Evolutionary conservation across 2,797 vertebrate genomes (phyloP).

Genomic region (Benthosema pterotum): DNA sequence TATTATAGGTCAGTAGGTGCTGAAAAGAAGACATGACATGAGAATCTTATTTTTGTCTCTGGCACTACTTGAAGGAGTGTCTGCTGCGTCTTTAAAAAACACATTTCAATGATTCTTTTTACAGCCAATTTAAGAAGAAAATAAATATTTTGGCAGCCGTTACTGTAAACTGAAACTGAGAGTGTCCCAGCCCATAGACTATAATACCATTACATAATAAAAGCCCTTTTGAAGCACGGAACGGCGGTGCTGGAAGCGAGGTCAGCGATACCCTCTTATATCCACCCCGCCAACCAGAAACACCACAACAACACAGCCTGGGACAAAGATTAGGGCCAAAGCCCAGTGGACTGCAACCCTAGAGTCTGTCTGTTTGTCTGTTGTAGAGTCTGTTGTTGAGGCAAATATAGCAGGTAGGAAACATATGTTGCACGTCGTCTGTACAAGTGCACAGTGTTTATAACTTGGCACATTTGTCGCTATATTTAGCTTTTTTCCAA

Average conservation of each 20-base stretch:
- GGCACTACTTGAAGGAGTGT: neutral
- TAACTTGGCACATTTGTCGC: too few species aligned
- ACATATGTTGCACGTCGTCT: too few species aligned
- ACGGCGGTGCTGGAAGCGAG: neutral
- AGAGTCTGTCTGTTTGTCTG: too few species aligned
- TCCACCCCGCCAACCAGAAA: neutral
- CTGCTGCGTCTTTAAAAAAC: neutral
- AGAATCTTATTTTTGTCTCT: neutral
- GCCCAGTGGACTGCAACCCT: neutral
- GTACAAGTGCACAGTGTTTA: too few species aligned
- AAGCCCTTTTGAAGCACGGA: too few species aligned
- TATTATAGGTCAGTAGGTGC: too few species aligned
- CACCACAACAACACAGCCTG: too few species aligned
- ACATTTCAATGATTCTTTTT: neutral
- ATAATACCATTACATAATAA: conserved; percentile 22
- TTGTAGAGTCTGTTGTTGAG: too few species aligned
- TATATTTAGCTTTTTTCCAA: too few species aligned
- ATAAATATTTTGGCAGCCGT: neutral
- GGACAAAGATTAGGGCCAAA: neutral
- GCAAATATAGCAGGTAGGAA: neutral
- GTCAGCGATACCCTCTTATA: neutral
- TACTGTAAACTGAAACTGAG: conserved; percentile 2
- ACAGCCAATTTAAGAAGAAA: too few species aligned
- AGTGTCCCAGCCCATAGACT: neutral
- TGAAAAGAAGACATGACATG: neutral